Percentiles rank a stretch among this genome's conserved stretches.
Conservation (phyloP, 2,888 invertebrate genomes). For the Trilocha varians region DNA sequence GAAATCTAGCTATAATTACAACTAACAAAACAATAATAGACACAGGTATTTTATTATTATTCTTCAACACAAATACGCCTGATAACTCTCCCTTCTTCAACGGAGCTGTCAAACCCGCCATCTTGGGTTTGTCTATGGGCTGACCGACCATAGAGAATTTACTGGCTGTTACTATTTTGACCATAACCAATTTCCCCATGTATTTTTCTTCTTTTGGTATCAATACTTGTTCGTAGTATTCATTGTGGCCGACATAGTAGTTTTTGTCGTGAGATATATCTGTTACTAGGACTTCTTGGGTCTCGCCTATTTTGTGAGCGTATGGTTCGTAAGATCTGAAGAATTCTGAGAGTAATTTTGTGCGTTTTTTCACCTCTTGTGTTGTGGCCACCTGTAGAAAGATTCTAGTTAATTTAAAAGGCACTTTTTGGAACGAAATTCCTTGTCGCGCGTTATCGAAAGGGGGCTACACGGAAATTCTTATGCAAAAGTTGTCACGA, state of each 20-base stretch:
- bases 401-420: too few relatives aligned
- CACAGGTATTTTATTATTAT: constrained; percentile 33
- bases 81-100: constrained; percentile 73
- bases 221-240: constrained; percentile 91
- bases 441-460: too few relatives aligned
- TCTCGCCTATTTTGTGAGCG: constrained; percentile 75
- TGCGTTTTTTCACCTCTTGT: constrained; percentile 90
- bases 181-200: constrained; percentile 88
- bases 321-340: constrained; percentile 94
- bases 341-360: constrained; percentile 88
- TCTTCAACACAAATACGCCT: constrained; percentile 38
- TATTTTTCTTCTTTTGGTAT: constrained; percentile 83
- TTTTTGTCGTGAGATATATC: constrained; percentile 93
- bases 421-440: too few relatives aligned
- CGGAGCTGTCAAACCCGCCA: constrained; percentile 68
- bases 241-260: constrained; percentile 95
- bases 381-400: constrained; percentile 76
- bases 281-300: constrained; percentile 89
- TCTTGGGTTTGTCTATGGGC: constrained; percentile 72
- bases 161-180: constrained; percentile 78
- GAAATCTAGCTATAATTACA: constrained; percentile 50
- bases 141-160: constrained; percentile 87
- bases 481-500: too few relatives aligned
- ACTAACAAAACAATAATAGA: constrained; percentile 46
- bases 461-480: too few relatives aligned